Evolutionary conservation across 2,888 invertebrate species (phyloP).

Genomic region (Catotricha subobsoleta): DNA sequence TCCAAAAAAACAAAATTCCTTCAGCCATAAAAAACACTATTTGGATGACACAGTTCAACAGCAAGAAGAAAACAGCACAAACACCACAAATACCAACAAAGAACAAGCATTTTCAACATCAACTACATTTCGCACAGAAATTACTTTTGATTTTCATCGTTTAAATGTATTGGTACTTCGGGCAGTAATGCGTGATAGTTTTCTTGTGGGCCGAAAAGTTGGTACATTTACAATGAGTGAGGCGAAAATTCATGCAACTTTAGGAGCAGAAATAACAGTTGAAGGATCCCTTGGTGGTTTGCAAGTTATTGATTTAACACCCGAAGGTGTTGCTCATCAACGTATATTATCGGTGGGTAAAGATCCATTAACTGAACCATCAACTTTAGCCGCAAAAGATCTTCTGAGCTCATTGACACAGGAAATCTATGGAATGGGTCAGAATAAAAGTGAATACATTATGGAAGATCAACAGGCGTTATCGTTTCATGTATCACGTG

Average conservation of each 20-base stretch:
- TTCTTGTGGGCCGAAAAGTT: slow-evolving; percentile 64
- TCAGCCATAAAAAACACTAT: slow-evolving; percentile 11
- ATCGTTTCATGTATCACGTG: slow-evolving; percentile 25
- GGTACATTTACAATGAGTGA: slow-evolving; percentile 86
- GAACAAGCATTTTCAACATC: slow-evolving; percentile 8
- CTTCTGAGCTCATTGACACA: slow-evolving; percentile 14
- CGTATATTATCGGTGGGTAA: slow-evolving; percentile 71
- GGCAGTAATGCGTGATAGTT: slow-evolving; percentile 54
- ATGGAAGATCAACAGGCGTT: slow-evolving; percentile 27
- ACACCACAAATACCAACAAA: slow-evolving; percentile 16
- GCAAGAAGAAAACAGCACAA: slow-evolving; percentile 12
- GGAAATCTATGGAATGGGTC: slow-evolving; percentile 26
- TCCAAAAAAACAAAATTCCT: slow-evolving; percentile 26
- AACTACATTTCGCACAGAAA: slow-evolving; percentile 44
- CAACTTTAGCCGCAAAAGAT: slow-evolving; percentile 11
- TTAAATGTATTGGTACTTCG: slow-evolving; percentile 73
- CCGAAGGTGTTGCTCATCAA: slow-evolving; percentile 65
- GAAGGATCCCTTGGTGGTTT: slow-evolving; percentile 83
- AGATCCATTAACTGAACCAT: slow-evolving; percentile 43
- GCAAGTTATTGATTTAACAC: slow-evolving; percentile 75
- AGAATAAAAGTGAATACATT: slow-evolving; percentile 17
- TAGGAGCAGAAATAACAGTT: slow-evolving; percentile 48
- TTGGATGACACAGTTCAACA: slow-evolving; percentile 1
- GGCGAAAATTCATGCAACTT: slow-evolving; percentile 70
- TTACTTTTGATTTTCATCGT: slow-evolving; percentile 85